A percentile compares a stretch with the other conserved stretches of the same genome.
These are phyloP conservation scores for Calameuta filiformis DNA, from an alignment of 2,888 invertebrate species.

Conservation along the genomic window DNA sequence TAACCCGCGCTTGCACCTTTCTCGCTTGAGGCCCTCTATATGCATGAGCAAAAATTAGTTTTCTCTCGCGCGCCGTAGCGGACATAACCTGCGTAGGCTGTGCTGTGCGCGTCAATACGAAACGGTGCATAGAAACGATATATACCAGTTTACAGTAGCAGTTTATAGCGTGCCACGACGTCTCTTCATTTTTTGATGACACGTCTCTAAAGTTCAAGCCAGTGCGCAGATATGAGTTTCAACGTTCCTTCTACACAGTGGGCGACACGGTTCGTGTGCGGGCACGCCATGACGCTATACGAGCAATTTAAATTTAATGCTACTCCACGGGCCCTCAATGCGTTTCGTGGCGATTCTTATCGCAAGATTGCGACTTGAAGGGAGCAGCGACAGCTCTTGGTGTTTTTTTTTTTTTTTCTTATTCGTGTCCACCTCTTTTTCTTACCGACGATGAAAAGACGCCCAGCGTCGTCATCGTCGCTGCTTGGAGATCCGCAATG, in stretches of 20 bases:
- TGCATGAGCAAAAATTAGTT: neutral
- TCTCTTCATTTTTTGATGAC: constrained; percentile 4
- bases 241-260: neutral
- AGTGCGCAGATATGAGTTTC: neutral
- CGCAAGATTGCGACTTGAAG: constrained; percentile 37
- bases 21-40: neutral
- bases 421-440: neutral
- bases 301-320: constrained; percentile 49
- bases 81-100: neutral
- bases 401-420: neutral
- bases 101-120: neutral
- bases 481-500: neutral
- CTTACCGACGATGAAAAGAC: constrained; percentile 17
- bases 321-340: constrained; percentile 20
- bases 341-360: constrained; percentile 42
- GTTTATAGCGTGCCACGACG: neutral
- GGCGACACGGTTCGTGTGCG: neutral
- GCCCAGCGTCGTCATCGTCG: neutral
- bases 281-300: constrained; percentile 22
- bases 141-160: neutral
- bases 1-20: neutral
- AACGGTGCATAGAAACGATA: neutral
- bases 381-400: constrained; percentile 20
- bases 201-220: neutral
- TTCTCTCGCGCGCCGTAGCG: neutral